Conservation (phyloP, 2,888 invertebrate species). For the Cryptus armator region DNA sequence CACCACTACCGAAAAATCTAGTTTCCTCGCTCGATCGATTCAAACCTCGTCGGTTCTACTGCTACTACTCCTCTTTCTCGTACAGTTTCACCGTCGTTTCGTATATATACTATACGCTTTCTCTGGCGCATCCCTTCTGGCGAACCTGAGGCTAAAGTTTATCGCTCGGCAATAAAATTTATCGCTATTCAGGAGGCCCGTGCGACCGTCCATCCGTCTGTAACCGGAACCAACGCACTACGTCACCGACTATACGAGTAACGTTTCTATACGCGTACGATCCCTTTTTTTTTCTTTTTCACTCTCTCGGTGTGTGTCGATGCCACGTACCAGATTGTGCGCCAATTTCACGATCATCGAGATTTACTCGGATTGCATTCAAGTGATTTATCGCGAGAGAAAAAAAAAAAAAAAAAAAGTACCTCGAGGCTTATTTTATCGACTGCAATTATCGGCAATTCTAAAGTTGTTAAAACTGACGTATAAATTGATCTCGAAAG, state of each 20-base stretch:
- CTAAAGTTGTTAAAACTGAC: too few relatives aligned
- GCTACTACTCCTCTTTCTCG: background rate
- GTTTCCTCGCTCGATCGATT: conserved; percentile 30
- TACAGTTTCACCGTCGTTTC: conserved; percentile 14
- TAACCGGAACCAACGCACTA: conserved; percentile 13
- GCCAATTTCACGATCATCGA: background rate
- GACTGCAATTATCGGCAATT: too few relatives aligned
- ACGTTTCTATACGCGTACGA: background rate
- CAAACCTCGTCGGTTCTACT: background rate
- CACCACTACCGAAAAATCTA: conserved; percentile 52
- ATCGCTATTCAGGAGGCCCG: conserved; percentile 45
- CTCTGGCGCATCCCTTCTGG: background rate
- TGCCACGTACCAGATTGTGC: background rate
- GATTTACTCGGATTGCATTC: background rate
- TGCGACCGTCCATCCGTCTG: conserved; percentile 20
- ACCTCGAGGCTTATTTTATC: too few relatives aligned
- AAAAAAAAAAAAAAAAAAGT: background rate
- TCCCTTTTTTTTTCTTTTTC: background rate
- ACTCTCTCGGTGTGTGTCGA: background rate
- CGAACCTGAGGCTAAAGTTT: conserved; percentile 51
- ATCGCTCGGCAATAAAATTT: conserved; percentile 58
- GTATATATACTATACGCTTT: background rate
- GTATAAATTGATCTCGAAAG: too few relatives aligned
- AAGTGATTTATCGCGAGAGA: background rate
- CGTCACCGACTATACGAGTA: background rate